Conservation (phyloP, 2,113 vertebrate genomes). For the Lamprologus tigripictilis region DNA sequence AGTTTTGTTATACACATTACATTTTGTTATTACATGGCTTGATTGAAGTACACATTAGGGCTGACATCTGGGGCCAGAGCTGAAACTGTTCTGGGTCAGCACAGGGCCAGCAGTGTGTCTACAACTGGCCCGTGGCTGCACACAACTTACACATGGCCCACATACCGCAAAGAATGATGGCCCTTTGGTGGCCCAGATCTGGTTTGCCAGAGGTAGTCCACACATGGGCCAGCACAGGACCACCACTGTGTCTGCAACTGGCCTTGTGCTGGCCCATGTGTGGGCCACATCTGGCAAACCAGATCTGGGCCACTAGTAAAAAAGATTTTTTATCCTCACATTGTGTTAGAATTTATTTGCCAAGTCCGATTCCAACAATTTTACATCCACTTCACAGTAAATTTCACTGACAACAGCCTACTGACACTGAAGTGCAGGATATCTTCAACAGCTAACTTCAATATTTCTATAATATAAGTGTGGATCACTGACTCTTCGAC, state of each 20-base stretch:
- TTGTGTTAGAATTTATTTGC: background rate
- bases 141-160: too few relatives aligned
- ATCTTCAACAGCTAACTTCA: background rate
- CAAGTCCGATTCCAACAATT: background rate
- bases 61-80: background rate
- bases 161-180: too few relatives aligned
- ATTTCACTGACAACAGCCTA: background rate
- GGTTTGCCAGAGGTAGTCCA: too few relatives aligned
- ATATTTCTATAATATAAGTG: fast-evolving
- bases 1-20: too few relatives aligned
- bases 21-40: background rate
- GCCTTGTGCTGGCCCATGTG: too few relatives aligned
- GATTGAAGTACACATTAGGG: background rate
- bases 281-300: too few relatives aligned
- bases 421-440: background rate
- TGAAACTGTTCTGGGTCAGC: background rate
- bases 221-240: too few relatives aligned
- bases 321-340: background rate
- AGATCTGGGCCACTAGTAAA: background rate
- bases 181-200: too few relatives aligned
- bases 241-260: too few relatives aligned
- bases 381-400: background rate
- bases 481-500: background rate
- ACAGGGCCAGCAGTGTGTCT: background rate
- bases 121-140: too few relatives aligned